Conservation (phyloP, 2,797 vertebrate genomes). For the Phylloscopus collybita region DNA sequence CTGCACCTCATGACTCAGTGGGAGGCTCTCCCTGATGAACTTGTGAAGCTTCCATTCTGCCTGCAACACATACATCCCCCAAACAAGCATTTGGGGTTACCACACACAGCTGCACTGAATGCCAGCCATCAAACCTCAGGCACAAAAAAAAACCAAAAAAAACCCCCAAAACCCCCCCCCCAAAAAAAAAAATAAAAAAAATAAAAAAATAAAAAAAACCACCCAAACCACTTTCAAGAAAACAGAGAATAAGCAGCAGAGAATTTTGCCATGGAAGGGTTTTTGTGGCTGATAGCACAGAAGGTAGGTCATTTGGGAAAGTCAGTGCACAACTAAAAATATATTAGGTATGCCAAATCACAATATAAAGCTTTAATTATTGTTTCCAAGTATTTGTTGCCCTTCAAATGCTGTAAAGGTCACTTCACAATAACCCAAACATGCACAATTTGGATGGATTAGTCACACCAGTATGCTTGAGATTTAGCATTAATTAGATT, state of each 20-base stretch:
- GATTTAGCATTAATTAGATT: background rate
- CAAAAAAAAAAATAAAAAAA: too few species aligned
- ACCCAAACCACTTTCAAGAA: background rate
- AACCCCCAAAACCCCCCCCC: too few species aligned
- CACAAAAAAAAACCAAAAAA: too few species aligned
- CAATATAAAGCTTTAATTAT: background rate
- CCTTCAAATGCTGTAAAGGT: background rate
- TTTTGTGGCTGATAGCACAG: background rate
- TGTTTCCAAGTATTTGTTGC: background rate
- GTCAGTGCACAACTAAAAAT: background rate
- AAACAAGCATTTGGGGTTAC: background rate
- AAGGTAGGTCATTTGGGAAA: background rate
- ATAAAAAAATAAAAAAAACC: background rate
- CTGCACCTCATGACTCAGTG: background rate
- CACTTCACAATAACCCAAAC: background rate
- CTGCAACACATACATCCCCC: background rate
- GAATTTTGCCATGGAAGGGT: background rate
- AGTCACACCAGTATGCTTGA: background rate
- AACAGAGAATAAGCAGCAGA: background rate
- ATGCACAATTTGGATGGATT: background rate
- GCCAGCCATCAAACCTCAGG: background rate
- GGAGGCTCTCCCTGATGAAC: background rate
- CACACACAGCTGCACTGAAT: background rate
- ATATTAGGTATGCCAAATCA: background rate
- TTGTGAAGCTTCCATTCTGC: background rate